These are phyloP conservation scores for Chaetodon auriga DNA, from an alignment of 2,113 vertebrate genomes.

Conservation along the genomic window DNA sequence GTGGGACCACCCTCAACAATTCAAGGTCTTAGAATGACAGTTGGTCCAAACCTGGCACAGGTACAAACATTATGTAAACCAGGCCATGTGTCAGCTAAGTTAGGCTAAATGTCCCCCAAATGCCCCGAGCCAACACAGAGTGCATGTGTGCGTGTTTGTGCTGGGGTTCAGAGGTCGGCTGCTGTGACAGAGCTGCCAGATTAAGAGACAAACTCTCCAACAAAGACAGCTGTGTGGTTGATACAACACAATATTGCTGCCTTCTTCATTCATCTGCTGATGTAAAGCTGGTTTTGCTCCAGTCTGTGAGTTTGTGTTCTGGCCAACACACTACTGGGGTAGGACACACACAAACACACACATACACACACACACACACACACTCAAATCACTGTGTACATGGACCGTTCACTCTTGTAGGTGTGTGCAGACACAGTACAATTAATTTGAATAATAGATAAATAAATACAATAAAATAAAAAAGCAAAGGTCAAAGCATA, in stretches of 20 bases:
- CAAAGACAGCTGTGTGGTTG: conserved; percentile 19
- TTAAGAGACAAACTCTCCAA: neutral
- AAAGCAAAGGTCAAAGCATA: conserved; percentile 39
- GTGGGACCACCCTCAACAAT: neutral
- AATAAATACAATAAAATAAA: conserved; percentile 42
- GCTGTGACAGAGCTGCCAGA: neutral
- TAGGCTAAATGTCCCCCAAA: neutral
- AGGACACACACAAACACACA: neutral
- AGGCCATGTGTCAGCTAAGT: neutral
- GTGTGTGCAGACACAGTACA: conserved; percentile 42
- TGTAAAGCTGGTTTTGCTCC: conserved; percentile 17
- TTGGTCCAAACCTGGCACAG: no score
- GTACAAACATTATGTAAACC: neutral
- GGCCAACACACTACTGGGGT: neutral
- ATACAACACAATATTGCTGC: conserved; percentile 15
- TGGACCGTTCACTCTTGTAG: conserved; percentile 20
- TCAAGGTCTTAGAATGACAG: neutral
- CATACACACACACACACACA: conserved; percentile 41
- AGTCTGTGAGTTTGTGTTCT: conserved; percentile 33
- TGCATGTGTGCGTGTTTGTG: conserved; percentile 9
- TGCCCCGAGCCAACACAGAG: neutral
- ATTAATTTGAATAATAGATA: conserved; percentile 48
- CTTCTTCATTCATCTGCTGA: conserved; percentile 33
- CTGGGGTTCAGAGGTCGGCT: conserved; percentile 18
- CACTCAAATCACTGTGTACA: conserved; percentile 27